phyloP scores from a whole-genome alignment of 2,888 invertebrate species.

The Leptopilina myrica region DNA sequence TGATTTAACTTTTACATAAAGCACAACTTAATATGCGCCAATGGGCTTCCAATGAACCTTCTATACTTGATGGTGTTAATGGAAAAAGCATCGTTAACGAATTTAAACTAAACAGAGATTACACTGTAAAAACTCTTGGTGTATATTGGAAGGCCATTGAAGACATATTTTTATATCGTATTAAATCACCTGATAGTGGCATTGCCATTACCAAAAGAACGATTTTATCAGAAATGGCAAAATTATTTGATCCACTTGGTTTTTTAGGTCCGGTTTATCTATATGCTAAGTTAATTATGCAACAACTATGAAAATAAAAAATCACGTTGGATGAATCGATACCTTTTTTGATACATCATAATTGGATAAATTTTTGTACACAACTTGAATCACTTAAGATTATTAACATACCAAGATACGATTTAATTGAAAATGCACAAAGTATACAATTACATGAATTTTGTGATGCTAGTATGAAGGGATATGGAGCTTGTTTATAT shows the following conservation, averaged over 20 bases:
- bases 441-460: slow-evolving; percentile 51
- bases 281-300: slow-evolving; percentile 49
- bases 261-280: slow-evolving; percentile 51
- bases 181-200: not conserved
- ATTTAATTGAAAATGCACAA: not conserved
- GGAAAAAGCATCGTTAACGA: not conserved
- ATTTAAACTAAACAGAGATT: not conserved
- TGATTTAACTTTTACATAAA: slow-evolving; percentile 42
- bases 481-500: not conserved
- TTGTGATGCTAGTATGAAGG: slow-evolving; percentile 16
- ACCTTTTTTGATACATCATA: slow-evolving; percentile 28
- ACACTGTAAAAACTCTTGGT: too few species aligned
- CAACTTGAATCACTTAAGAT: slow-evolving; percentile 49
- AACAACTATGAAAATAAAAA: slow-evolving; percentile 48
- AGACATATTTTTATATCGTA: not conserved
- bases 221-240: slow-evolving; percentile 56
- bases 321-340: slow-evolving; percentile 55
- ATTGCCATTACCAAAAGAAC: slow-evolving; percentile 49
- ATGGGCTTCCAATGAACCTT: slow-evolving; percentile 55
- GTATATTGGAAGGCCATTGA: too few species aligned
- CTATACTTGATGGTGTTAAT: slow-evolving; percentile 19
- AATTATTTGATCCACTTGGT: slow-evolving; percentile 58
- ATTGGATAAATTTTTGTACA: slow-evolving; percentile 43
- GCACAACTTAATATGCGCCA: slow-evolving; percentile 55
- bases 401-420: slow-evolving; percentile 44